Percentiles rank a stretch among this genome's conserved stretches.
phyloP scores from a whole-genome alignment of 1,140 invertebrate species.

The Cotesia typhae region DNA sequence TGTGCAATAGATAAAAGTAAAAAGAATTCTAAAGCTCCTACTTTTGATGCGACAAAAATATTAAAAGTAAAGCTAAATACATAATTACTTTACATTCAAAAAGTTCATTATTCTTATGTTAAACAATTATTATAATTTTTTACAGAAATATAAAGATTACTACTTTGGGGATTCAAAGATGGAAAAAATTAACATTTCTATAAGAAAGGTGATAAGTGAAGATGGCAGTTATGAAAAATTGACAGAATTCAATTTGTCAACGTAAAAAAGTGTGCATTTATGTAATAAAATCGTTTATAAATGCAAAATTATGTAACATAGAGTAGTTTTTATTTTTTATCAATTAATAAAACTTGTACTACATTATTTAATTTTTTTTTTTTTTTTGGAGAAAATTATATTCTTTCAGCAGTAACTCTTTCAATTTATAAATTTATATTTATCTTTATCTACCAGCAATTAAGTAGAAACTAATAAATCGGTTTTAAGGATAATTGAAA shows the following conservation, averaged over 20 bases:
- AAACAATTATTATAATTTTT: background rate
- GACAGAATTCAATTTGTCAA: background rate
- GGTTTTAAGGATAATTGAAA: too few relatives aligned
- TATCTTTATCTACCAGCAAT: too few relatives aligned
- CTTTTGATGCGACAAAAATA: constrained; percentile 7
- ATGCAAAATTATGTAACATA: too few relatives aligned
- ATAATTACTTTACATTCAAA: background rate
- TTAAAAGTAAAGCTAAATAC: background rate
- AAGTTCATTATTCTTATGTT: too few relatives aligned
- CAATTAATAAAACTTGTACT: too few relatives aligned
- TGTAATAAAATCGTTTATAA: too few relatives aligned
- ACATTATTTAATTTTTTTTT: too few relatives aligned
- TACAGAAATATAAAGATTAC: constrained; percentile 5
- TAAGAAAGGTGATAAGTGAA: background rate
- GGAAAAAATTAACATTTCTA: constrained; percentile 8
- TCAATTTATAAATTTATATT: too few relatives aligned
- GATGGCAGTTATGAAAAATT: background rate
- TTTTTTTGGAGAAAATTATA: too few relatives aligned
- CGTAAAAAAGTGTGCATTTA: too few relatives aligned
- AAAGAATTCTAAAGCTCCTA: background rate
- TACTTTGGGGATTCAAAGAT: background rate
- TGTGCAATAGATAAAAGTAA: background rate
- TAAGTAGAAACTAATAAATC: too few relatives aligned
- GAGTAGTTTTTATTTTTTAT: too few relatives aligned
- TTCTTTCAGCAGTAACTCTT: background rate